Evolutionary conservation across 2,888 invertebrate species (phyloP), one percentile per base, ranked within the genome.

Genomic region (Hybos culiciformis): DNA sequence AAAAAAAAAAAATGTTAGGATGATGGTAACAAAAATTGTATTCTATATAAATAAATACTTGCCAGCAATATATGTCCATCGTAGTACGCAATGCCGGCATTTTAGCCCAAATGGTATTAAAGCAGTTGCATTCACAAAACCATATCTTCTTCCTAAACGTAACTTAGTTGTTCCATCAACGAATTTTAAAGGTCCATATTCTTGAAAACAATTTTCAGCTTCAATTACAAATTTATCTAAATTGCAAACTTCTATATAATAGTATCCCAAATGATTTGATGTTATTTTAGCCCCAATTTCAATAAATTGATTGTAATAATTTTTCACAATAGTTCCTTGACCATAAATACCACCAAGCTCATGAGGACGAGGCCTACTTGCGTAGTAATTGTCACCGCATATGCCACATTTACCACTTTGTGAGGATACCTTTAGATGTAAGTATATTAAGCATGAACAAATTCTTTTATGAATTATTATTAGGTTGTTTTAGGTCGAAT

Each of bases 51-150:
- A n/a, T n/a, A 17, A 15, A 11, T 11, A n/a, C 31, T 63, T 66
- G 51, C 66, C 70, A 18, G 60, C 53, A 3, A 51, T 50, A 45
- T 68, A 71, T 20, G 66, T 59, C 71, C 71, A 71, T 46, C 69
- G 63, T 2, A 72, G 49, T 1, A 69, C 67, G 46, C 71, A 70
- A 31, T 64, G 66, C 1, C 65, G 48, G 52, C 70, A 71, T 1
- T 50, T 56, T 14, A 70, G 40, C 11, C 50, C 54, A 7, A 48
- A n/a, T 0, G 71, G 71, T 8, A 71, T 54, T 44, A 46, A 34
- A 23, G 58, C 39, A 9, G 43, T 33, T 3, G 55, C 44, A 14
- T 49, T 44, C 40, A 45, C 53, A 7, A 45, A 40, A 8, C 52
- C 53, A 5, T 46, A 18, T 17, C 34, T 19, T 5, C 39, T 15